Conservation (phyloP, 53 echinoderm and acorn worm species). For the Echinarachnius parma region DNA sequence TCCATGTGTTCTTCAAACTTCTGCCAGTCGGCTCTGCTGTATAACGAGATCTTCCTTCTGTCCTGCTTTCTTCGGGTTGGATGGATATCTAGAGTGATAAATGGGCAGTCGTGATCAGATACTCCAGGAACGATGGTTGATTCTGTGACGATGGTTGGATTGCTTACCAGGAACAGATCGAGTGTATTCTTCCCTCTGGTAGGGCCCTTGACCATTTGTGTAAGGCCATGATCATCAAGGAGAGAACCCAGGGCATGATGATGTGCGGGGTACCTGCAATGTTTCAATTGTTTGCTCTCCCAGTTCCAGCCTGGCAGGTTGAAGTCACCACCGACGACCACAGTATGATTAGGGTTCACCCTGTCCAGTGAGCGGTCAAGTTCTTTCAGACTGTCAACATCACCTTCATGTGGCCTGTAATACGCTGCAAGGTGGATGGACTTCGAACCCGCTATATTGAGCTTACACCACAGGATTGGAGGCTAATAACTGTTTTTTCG, state of each 20-base stretch:
- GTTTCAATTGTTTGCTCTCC: background rate
- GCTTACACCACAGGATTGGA: too few relatives aligned
- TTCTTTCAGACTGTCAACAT: background rate
- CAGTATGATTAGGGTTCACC: background rate
- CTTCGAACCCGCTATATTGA: too few relatives aligned
- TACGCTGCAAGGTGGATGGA: too few relatives aligned
- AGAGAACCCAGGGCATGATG: slow-evolving; percentile 5
- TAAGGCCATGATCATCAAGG: slow-evolving; percentile 22
- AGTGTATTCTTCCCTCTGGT: slow-evolving; percentile 17
- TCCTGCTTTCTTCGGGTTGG: slow-evolving; percentile 5
- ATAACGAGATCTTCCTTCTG: slow-evolving; percentile 3
- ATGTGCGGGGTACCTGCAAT: background rate
- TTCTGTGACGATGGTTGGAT: background rate
- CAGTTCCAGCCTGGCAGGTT: slow-evolving; percentile 35
- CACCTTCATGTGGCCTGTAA: slow-evolving; percentile 14
- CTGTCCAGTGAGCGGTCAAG: background rate
- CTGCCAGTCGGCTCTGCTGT: slow-evolving; percentile 34
- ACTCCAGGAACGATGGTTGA: slow-evolving; percentile 6
- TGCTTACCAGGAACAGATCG: slow-evolving; percentile 10
- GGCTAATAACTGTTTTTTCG: too few relatives aligned
- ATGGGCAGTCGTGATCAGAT: slow-evolving; percentile 32
- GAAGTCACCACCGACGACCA: slow-evolving; percentile 4
- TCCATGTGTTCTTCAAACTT: background rate
- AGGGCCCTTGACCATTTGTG: slow-evolving; percentile 3
- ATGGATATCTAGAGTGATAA: slow-evolving; percentile 1